Percentiles rank a stretch among this genome's conserved stretches.
These are phyloP conservation scores for Troides helena DNA, from an alignment of 2,888 invertebrate genomes.

Conservation along the genomic window DNA sequence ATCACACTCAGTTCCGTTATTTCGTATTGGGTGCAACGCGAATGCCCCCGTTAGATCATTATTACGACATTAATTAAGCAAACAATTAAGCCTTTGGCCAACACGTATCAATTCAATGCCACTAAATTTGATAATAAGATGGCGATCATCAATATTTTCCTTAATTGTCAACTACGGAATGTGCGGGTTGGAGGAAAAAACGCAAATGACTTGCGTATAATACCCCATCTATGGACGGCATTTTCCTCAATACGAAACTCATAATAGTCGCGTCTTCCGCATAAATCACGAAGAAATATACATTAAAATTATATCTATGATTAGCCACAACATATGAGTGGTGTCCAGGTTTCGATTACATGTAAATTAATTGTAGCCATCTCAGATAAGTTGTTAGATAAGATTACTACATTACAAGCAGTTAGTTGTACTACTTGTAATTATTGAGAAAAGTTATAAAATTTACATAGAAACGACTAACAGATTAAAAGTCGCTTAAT, in stretches of 20 bases:
- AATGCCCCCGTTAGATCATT: slow-evolving; percentile 4
- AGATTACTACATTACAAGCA: no score
- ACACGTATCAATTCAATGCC: slow-evolving; percentile 23
- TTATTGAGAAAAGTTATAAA: no score
- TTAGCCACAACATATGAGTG: no score
- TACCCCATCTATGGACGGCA: background rate
- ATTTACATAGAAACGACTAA: no score
- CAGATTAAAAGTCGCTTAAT: background rate
- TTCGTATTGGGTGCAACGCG: background rate
- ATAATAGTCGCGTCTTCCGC: background rate
- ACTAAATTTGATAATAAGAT: slow-evolving; percentile 12
- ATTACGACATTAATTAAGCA: slow-evolving; percentile 20
- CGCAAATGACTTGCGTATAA: background rate
- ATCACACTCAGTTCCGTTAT: background rate
- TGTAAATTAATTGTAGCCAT: no score
- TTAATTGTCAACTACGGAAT: slow-evolving; percentile 8
- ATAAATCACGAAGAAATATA: background rate
- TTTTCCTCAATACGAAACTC: background rate
- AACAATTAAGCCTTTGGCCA: slow-evolving; percentile 19
- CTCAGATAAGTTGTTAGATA: no score
- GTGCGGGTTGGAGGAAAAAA: slow-evolving; percentile 20
- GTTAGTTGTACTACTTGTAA: no score
- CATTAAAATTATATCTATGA: background rate
- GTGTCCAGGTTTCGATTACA: no score
- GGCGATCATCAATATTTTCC: slow-evolving; percentile 16